phyloP scores from a whole-genome alignment of 2,888 invertebrate species.

The Poecilus cupreus region DNA sequence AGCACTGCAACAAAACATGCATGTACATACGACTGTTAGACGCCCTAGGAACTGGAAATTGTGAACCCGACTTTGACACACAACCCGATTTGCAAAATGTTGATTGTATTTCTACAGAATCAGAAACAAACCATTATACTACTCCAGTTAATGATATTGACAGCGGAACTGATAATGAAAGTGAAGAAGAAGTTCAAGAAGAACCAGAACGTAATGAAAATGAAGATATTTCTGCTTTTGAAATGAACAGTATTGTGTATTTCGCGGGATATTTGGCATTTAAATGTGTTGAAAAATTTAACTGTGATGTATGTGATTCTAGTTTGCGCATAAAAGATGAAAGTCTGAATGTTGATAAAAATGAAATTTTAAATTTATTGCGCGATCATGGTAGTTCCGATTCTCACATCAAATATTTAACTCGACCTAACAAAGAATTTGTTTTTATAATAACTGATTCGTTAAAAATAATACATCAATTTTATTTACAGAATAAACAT shows the following conservation, averaged over 20 bases:
- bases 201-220: conserved; percentile 14
- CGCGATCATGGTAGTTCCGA: too few relatives aligned
- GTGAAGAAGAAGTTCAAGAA: conserved; percentile 43
- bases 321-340: too few relatives aligned
- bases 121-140: not conserved
- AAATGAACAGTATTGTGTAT: conserved; percentile 51
- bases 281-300: too few relatives aligned
- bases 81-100: not conserved
- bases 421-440: too few relatives aligned
- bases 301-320: too few relatives aligned
- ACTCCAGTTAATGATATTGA: not conserved
- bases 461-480: too few relatives aligned
- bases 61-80: conserved; percentile 34
- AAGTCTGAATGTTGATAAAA: too few relatives aligned
- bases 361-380: too few relatives aligned
- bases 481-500: too few relatives aligned
- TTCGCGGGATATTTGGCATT: conserved; percentile 54
- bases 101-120: not conserved
- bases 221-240: conserved; percentile 12
- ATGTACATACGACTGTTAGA: conserved; percentile 57
- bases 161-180: not conserved
- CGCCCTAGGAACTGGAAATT: conserved; percentile 59
- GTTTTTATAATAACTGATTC: too few relatives aligned
- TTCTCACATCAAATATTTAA: too few relatives aligned
- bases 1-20: conserved; percentile 61